These are phyloP conservation scores for Shargacucullia verbasci DNA, from an alignment of 2,888 invertebrate genomes.

Conservation along the genomic window DNA sequence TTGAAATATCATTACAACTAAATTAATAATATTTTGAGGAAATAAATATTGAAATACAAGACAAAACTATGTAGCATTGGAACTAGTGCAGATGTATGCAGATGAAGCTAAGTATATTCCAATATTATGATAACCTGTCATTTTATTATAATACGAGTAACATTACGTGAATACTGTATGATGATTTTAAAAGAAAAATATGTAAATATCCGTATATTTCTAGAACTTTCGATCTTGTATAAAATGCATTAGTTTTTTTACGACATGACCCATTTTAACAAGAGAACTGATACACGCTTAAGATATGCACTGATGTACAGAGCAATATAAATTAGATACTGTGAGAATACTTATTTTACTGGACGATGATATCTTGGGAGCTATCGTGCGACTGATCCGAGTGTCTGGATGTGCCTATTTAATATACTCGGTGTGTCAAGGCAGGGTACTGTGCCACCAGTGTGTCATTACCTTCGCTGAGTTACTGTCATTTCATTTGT, in stretches of 20 bases:
- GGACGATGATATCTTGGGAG: slow-evolving; percentile 54
- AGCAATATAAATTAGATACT: slow-evolving; percentile 66
- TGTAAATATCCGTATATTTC: neutral
- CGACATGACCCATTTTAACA: slow-evolving; percentile 54
- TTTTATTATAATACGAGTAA: slow-evolving; percentile 12
- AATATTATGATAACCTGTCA: slow-evolving; percentile 8
- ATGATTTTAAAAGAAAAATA: slow-evolving; percentile 7
- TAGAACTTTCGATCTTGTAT: slow-evolving; percentile 7
- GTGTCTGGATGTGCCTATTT: slow-evolving; percentile 41
- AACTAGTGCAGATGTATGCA: slow-evolving; percentile 32
- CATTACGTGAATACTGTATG: neutral
- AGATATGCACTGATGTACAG: slow-evolving; percentile 62
- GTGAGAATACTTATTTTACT: slow-evolving; percentile 56
- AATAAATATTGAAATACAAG: too few species aligned
- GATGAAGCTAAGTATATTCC: slow-evolving; percentile 10
- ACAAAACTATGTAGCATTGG: slow-evolving; percentile 17
- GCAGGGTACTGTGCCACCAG: slow-evolving; percentile 46
- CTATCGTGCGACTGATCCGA: slow-evolving; percentile 48
- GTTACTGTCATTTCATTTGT: slow-evolving; percentile 41
- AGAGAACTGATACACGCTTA: slow-evolving; percentile 57
- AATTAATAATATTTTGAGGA: too few species aligned
- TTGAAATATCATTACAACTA: too few species aligned
- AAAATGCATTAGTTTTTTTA: slow-evolving; percentile 11
- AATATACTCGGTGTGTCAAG: slow-evolving; percentile 56
- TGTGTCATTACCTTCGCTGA: slow-evolving; percentile 43